Evolutionary conservation across 2,113 vertebrate genomes (phyloP).

Genomic region (Serilophus lunatus): DNA sequence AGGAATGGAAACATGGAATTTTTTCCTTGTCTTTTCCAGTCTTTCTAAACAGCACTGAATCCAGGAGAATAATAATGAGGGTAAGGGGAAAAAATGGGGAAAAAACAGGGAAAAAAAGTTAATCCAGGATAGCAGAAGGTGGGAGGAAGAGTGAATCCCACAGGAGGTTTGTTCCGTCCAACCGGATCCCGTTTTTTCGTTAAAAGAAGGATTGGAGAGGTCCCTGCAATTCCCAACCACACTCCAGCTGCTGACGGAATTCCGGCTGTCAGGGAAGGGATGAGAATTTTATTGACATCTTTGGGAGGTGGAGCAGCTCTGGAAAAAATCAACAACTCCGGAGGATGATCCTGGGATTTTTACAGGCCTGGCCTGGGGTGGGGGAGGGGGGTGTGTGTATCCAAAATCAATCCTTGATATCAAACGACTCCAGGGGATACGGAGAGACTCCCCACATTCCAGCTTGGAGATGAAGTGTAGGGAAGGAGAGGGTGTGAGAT

Average conservation of each 20-base stretch:
- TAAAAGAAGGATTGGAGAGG: neutral
- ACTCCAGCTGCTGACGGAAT: neutral
- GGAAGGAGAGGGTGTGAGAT: neutral
- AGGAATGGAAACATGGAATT: neutral
- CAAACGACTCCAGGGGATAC: neutral
- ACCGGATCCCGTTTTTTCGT: neutral
- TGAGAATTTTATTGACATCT: constrained; percentile 52
- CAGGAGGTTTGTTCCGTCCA: neutral
- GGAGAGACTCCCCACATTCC: neutral
- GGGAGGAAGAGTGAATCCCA: constrained; percentile 9
- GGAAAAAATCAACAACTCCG: neutral
- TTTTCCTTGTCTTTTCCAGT: neutral
- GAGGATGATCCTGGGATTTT: neutral
- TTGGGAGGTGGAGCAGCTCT: constrained; percentile 6
- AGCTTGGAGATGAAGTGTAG: too few relatives aligned
- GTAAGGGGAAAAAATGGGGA: neutral
- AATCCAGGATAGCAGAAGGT: neutral
- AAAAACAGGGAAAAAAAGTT: neutral
- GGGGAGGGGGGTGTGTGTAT: too few relatives aligned
- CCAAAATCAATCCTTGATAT: constrained; percentile 41
- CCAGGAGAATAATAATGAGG: neutral
- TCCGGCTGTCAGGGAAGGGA: constrained; percentile 14
- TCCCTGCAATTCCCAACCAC: neutral
- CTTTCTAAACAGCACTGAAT: neutral
- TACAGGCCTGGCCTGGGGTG: constrained; percentile 1